phyloP scores from a whole-genome alignment of 2,888 invertebrate genomes.

The Caradrina clavipalpis region DNA sequence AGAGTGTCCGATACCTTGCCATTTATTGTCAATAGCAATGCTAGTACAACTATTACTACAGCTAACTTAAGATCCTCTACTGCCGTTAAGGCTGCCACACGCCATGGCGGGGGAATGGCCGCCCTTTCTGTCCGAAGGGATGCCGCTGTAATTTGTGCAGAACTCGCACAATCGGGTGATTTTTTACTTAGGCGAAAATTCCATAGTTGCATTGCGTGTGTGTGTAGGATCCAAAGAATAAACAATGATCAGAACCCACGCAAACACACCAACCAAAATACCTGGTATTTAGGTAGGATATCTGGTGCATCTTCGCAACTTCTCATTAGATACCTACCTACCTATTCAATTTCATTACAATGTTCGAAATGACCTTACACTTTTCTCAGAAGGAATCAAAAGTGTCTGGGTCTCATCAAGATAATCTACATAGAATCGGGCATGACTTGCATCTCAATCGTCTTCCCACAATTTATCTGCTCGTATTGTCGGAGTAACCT shows the following conservation, averaged over 20 bases:
- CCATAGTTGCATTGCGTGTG: too few species aligned
- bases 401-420: conserved; percentile 21
- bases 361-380: conserved; percentile 18
- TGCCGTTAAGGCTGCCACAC: too few species aligned
- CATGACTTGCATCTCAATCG: not conserved
- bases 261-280: not conserved
- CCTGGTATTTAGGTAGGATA: not conserved
- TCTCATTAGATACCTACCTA: not conserved
- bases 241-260: not conserved
- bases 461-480: not conserved
- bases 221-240: too few species aligned
- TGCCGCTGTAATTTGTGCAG: too few species aligned
- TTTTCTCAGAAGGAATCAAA: conserved; percentile 6
- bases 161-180: too few species aligned
- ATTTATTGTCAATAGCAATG: not conserved
- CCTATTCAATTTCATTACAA: too few species aligned
- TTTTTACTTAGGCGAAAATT: too few species aligned
- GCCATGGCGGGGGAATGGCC: too few species aligned
- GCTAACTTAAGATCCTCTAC: too few species aligned
- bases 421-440: not conserved
- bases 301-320: not conserved
- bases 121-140: too few species aligned
- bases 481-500: conserved; percentile 10
- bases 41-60: too few species aligned
- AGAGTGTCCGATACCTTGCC: not conserved